Evolutionary conservation across 2,797 vertebrate genomes (phyloP).

Genomic region (Sparus aurata): DNA sequence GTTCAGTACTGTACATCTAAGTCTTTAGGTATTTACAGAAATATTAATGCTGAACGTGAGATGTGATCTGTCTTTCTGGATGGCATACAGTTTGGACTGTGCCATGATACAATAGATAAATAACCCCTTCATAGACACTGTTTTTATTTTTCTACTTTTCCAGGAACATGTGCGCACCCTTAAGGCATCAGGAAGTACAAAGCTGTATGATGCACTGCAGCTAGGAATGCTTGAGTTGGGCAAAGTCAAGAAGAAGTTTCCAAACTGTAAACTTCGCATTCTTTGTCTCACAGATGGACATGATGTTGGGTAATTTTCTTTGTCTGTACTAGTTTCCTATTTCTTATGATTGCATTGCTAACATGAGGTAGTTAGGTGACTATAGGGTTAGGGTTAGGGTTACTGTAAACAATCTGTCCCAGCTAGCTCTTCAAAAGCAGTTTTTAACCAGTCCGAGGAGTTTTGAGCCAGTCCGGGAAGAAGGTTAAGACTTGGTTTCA

Average conservation of each 20-base stretch:
- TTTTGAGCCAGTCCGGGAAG: too few species aligned
- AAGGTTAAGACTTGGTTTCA: too few species aligned
- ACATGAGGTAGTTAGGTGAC: neutral
- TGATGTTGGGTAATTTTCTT: conserved; percentile 51
- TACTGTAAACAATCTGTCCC: too few species aligned
- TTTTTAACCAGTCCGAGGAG: too few species aligned
- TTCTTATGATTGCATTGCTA: neutral
- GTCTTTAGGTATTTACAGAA: too few species aligned
- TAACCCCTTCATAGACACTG: neutral
- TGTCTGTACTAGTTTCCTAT: neutral
- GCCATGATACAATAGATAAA: too few species aligned
- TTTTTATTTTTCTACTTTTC: neutral
- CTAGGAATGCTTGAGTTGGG: conserved; percentile 50
- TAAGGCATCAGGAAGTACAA: neutral
- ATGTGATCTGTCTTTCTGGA: neutral
- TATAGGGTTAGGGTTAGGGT: too few species aligned
- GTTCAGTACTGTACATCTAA: too few species aligned
- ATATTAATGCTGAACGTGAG: neutral
- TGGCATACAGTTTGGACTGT: neutral
- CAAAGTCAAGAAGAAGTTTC: conserved; percentile 57
- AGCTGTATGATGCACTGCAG: conserved; percentile 68
- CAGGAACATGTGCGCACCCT: conserved; percentile 65
- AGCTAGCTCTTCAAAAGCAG: too few species aligned
- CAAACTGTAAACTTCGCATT: conserved; percentile 69
- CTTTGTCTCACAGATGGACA: conserved; percentile 76